Percentiles rank a stretch among this genome's conserved stretches.
phyloP scores from a whole-genome alignment of 1,140 invertebrate genomes.

The Trachymyrmex cornetzi region DNA sequence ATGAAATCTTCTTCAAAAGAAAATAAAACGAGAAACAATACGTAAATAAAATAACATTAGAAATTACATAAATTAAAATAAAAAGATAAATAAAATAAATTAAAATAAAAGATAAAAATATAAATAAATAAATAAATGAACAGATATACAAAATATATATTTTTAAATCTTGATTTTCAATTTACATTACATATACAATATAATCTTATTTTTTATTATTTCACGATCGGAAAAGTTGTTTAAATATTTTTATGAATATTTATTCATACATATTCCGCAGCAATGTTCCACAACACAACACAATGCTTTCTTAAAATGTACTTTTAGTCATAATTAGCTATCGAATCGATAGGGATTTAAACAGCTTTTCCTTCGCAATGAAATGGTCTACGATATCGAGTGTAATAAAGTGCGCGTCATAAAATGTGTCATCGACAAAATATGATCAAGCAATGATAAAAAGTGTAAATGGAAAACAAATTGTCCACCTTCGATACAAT shows the following conservation, averaged over 20 bases:
- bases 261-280: neutral
- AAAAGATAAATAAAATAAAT: neutral
- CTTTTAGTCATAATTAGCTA: neutral
- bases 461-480: slow-evolving; percentile 32
- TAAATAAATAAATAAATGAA: neutral
- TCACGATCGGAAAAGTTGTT: neutral
- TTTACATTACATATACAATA: too few species aligned
- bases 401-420: slow-evolving; percentile 21
- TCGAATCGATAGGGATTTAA: slow-evolving; percentile 19
- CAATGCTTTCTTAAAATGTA: neutral
- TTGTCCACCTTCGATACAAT: neutral
- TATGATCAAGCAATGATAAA: slow-evolving; percentile 15
- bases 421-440: slow-evolving; percentile 39
- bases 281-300: neutral
- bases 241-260: neutral
- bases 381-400: slow-evolving; percentile 15
- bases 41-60: neutral
- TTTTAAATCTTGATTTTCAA: neutral
- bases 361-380: neutral
- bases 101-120: neutral
- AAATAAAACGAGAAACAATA: neutral
- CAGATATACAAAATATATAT: neutral
- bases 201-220: neutral
- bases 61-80: slow-evolving; percentile 13
- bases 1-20: neutral